Evolutionary conservation across 2,888 invertebrate species (phyloP), one percentile per base, ranked within the genome.

Genomic region (Ectobius pallidus): DNA sequence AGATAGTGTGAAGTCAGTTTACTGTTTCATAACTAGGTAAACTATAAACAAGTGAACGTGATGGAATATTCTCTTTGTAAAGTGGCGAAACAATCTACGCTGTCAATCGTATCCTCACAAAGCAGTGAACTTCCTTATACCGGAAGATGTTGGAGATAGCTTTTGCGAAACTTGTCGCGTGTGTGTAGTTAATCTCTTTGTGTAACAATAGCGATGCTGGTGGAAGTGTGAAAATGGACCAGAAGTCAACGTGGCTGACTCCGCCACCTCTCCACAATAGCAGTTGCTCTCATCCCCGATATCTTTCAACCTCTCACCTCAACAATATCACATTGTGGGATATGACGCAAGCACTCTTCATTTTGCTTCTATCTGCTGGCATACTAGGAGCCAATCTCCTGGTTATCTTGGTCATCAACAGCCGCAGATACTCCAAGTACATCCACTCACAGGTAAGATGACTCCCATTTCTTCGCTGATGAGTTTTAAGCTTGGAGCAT

Each of bases 371-470:
- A 75, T 92, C 94, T 46, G 86, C 92, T 81, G 92, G 92, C 46
- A 93, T 94, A 76, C 89, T 94, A 52, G 89, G 90, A 39, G 92
- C 94, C 55, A 95, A 95, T 81, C 86, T 92, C 63, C 85, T 94
- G 74, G 88, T 94, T 32, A 93, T 94, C 77, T 89, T 93, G 78
- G 94, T 94, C 65, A 89, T 95, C 79, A 95, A 94, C 83, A 94
- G 92, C 82, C 87, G 93, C 69, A 87, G 92, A 75, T 94, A 93
- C 82, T 89, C 92, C 79, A 92, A 93, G 80, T 94, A 93, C 81
- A 94, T 95, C 78, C 94, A 94, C 81, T 92, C 93, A 78, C 94
- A 94, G 92, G 94, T 94, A 83, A 83, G 82, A 14, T n/a, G 4
- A 4, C 39, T 1, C 11, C 49, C 46, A 4, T n/a, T n/a, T n/a